phyloP scores from a whole-genome alignment of 2,797 vertebrate species.

The Phaenicophaeus curvirostris region DNA sequence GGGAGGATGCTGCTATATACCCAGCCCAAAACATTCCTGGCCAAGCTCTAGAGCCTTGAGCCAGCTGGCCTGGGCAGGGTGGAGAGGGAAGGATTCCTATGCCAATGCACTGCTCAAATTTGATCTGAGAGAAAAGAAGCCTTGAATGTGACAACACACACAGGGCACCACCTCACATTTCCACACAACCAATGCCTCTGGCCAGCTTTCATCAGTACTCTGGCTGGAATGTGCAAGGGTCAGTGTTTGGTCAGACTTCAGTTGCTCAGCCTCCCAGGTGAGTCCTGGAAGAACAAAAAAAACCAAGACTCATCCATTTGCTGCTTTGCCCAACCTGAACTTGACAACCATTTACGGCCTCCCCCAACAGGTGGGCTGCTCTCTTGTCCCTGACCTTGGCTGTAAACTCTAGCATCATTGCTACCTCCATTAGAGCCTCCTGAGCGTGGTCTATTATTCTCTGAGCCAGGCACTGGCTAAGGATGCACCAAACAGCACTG shows the following conservation, averaged over 20 bases:
- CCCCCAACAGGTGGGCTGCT: background rate
- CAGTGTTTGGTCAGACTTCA: background rate
- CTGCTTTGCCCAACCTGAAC: background rate
- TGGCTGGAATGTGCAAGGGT: background rate
- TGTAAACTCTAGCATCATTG: background rate
- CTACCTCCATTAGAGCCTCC: background rate
- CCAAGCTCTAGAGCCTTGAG: background rate
- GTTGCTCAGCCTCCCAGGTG: background rate
- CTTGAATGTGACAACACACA: background rate
- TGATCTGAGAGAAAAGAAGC: background rate
- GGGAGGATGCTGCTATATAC: background rate
- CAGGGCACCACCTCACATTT: background rate
- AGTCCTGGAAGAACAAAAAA: background rate
- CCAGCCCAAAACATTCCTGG: background rate
- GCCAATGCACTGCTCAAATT: background rate
- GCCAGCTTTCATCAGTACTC: background rate
- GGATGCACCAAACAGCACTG: background rate
- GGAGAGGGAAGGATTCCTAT: background rate
- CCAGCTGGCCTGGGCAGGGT: background rate
- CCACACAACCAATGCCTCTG: background rate
- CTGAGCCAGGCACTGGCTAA: background rate
- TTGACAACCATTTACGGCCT: background rate
- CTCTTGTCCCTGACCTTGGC: constrained; percentile 15
- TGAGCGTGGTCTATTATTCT: background rate
- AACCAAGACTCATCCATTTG: background rate